Evolutionary conservation across 2,797 vertebrate genomes (phyloP).

Genomic region (Paramormyrops hopkinsi): DNA sequence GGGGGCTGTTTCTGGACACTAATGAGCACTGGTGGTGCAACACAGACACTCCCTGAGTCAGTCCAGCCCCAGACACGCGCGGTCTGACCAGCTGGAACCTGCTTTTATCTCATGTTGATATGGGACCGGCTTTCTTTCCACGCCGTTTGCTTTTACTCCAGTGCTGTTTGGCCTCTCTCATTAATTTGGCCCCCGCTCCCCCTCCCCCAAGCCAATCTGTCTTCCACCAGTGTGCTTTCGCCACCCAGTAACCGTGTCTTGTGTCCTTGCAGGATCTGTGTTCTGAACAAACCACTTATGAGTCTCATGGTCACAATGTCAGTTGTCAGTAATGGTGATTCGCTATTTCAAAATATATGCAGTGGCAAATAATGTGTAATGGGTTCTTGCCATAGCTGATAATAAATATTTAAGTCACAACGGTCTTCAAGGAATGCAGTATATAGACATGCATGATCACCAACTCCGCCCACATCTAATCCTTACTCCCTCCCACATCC

Average conservation of each 20-base stretch:
- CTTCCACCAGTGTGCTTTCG: background rate
- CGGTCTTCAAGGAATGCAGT: background rate
- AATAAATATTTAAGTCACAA: background rate
- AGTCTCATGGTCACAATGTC: background rate
- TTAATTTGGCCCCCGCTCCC: background rate
- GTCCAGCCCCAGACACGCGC: background rate
- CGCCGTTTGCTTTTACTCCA: conserved; percentile 1
- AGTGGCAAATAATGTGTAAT: background rate
- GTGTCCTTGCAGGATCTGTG: background rate
- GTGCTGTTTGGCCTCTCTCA: background rate
- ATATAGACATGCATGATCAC: background rate
- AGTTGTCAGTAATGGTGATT: background rate
- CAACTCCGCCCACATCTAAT: background rate
- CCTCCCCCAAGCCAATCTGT: background rate
- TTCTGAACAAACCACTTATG: background rate
- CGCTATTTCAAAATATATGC: background rate
- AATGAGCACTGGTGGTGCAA: conserved; percentile 10
- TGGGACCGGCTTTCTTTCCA: background rate
- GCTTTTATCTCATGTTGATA: background rate
- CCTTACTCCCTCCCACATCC: background rate
- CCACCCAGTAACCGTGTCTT: background rate
- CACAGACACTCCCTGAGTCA: background rate
- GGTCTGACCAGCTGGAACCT: conserved; percentile 3
- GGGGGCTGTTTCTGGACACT: conserved; percentile 4
- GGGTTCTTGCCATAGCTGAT: background rate